phyloP scores from a whole-genome alignment of 2,113 vertebrate genomes.

The Dicrurus megarhynchus region DNA sequence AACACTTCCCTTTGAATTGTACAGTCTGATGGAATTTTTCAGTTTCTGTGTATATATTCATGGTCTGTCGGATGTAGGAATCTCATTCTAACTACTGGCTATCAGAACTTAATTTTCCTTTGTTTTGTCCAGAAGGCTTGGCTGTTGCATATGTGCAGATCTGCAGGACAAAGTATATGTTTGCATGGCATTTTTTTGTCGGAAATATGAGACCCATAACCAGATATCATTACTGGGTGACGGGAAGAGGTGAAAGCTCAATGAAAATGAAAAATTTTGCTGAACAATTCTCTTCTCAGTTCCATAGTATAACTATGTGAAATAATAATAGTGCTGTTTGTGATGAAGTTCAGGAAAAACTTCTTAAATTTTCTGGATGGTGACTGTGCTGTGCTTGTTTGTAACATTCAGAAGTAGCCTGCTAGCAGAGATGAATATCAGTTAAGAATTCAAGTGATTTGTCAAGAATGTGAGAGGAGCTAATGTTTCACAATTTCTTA shows the following conservation, averaged over 20 bases:
- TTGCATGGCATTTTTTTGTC: not conserved
- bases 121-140: not conserved
- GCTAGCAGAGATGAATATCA: not conserved
- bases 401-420: not conserved
- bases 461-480: not conserved
- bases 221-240: not conserved
- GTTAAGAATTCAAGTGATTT: not conserved
- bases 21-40: not conserved
- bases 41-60: not conserved
- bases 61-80: not conserved
- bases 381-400: not conserved
- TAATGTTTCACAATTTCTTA: not conserved
- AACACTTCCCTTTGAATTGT: not conserved
- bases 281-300: not conserved
- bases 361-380: not conserved
- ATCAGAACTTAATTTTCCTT: not conserved
- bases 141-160: not conserved
- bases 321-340: not conserved
- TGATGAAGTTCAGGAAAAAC: not conserved
- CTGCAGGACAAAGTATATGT: not conserved
- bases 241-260: not conserved
- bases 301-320: not conserved
- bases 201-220: not conserved
- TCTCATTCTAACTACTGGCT: not conserved
- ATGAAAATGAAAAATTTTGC: not conserved